These are phyloP conservation scores for Enteromius mattozi DNA, from an alignment of 2,797 vertebrate genomes.

Conservation along the genomic window DNA sequence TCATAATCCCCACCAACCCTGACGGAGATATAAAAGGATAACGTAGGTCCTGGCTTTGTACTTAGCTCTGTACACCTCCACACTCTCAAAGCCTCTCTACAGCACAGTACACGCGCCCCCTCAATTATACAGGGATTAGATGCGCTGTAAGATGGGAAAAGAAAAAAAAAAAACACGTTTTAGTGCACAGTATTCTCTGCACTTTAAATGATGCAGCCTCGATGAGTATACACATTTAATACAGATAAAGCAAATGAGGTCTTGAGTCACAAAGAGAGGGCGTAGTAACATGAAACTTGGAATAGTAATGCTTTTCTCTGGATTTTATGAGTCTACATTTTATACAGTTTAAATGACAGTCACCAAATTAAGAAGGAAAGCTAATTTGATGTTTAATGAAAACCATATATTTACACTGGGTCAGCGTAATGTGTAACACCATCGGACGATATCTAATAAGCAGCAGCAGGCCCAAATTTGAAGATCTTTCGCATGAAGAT, in stretches of 20 bases:
- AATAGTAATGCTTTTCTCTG: constrained; percentile 1
- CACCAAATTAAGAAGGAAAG: constrained; percentile 15
- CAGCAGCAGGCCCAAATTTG: constrained; percentile 15
- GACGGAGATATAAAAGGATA: constrained; percentile 46
- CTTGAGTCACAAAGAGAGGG: constrained; percentile 17
- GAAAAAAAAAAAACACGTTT: not conserved
- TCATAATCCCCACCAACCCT: constrained; percentile 43
- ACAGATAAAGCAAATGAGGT: not conserved
- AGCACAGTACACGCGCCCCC: constrained; percentile 26
- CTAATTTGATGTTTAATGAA: constrained; percentile 14
- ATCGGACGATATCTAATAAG: not conserved
- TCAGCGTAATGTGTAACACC: not conserved
- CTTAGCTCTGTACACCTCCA: constrained; percentile 32
- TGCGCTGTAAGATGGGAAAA: not conserved
- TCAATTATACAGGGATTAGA: constrained; percentile 47
- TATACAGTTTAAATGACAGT: constrained; percentile 14
- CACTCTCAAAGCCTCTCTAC: constrained; percentile 40
- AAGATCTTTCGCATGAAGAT: constrained; percentile 34
- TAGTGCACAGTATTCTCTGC: not conserved
- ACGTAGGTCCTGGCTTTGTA: constrained; percentile 37
- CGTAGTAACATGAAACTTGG: constrained; percentile 16
- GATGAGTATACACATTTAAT: not conserved
- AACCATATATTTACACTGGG: constrained; percentile 11
- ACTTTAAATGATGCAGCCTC: constrained; percentile 20
- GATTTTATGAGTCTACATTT: constrained; percentile 27